A percentile compares a stretch with the other conserved stretches of the same genome.
phyloP scores from a whole-genome alignment of 2,797 vertebrate genomes.

The Myotis pilosus region DNA sequence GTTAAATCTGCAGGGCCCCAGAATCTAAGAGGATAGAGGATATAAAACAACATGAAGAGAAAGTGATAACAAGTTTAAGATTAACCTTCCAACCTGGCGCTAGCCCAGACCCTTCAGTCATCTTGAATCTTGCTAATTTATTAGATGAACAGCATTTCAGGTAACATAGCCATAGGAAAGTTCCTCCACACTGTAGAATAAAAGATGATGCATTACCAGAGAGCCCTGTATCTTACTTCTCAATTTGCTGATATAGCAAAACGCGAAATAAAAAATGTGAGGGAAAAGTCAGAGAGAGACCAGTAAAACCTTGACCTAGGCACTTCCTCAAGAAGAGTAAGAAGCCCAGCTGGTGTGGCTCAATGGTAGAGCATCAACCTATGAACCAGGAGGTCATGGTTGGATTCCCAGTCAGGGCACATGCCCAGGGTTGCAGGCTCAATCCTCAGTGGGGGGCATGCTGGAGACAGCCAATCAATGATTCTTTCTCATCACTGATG shows the following conservation, averaged over 20 bases:
- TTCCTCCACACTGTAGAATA: slow-evolving; percentile 64
- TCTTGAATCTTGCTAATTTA: slow-evolving; percentile 31
- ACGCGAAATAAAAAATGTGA: background rate
- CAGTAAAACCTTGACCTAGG: background rate
- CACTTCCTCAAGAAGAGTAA: background rate
- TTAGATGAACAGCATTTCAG: slow-evolving; percentile 51
- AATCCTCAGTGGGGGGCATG: too few species aligned
- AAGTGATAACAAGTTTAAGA: background rate
- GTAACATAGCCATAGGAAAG: slow-evolving; percentile 58
- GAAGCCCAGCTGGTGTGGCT: background rate
- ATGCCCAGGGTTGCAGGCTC: too few species aligned
- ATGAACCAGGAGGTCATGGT: too few species aligned
- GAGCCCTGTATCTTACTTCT: slow-evolving; percentile 62
- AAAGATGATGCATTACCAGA: slow-evolving; percentile 66
- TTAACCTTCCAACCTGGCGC: background rate
- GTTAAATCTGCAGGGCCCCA: background rate
- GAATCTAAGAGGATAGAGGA: background rate
- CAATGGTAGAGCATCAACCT: too few species aligned
- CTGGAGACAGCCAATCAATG: too few species aligned
- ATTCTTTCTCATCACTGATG: too few species aligned
- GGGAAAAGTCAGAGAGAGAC: background rate
- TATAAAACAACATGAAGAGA: background rate
- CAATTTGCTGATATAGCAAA: slow-evolving; percentile 64
- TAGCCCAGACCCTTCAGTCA: background rate
- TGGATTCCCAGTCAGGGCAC: too few species aligned